These are phyloP conservation scores for Palaemon carinicauda DNA, from an alignment of 1,140 invertebrate genomes.

Conservation along the genomic window DNA sequence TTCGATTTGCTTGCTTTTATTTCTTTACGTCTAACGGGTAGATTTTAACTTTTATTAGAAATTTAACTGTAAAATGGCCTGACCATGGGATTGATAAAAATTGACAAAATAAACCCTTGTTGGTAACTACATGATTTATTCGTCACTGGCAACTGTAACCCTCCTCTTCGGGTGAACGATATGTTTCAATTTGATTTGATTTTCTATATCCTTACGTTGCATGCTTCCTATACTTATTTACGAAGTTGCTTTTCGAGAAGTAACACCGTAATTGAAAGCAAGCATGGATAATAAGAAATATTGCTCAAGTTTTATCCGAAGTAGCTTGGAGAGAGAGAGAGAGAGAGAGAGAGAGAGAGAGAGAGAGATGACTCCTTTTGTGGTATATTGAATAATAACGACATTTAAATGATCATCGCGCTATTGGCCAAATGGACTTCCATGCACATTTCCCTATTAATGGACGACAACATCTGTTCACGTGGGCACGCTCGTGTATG, in stretches of 20 bases:
- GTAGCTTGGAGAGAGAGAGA: background rate
- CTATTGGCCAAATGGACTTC: conserved; percentile 8
- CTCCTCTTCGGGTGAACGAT: background rate
- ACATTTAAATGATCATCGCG: conserved; percentile 26
- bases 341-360: background rate
- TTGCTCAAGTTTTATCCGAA: background rate
- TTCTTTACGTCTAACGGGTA: no score
- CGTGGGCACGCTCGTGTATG: background rate
- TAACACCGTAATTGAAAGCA: no score
- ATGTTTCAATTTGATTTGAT: background rate
- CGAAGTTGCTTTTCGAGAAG: background rate
- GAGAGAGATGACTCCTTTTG: background rate
- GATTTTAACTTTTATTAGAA: no score
- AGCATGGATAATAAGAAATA: no score
- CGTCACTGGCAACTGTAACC: background rate
- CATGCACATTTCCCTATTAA: conserved; percentile 26
- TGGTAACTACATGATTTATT: background rate
- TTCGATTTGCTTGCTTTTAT: no score
- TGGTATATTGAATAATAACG: conserved; percentile 34
- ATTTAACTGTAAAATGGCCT: background rate
- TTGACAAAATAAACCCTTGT: background rate
- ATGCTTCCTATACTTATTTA: background rate
- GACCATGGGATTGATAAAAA: background rate
- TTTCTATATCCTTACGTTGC: background rate
- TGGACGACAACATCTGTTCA: background rate